These are phyloP conservation scores for Drosophila picticornis DNA, from an alignment of 2,888 invertebrate species.

Conservation along the genomic window DNA sequence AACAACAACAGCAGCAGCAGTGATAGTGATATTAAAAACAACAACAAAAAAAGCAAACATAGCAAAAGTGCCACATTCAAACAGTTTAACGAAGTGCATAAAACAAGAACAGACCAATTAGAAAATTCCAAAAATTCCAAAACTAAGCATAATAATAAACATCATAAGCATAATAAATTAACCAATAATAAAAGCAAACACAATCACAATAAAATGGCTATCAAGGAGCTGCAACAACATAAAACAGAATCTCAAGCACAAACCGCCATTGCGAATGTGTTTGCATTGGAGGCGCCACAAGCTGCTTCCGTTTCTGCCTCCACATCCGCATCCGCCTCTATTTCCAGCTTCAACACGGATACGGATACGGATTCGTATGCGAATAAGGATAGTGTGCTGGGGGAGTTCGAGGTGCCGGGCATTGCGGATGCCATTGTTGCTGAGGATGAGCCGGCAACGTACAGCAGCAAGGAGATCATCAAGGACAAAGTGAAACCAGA, in stretches of 20 bases:
- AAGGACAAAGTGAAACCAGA: slow-evolving; percentile 83
- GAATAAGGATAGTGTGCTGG: slow-evolving; percentile 57
- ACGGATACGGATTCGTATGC: slow-evolving; percentile 6
- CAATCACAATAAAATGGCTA: slow-evolving; percentile 65
- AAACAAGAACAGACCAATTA: slow-evolving; percentile 80
- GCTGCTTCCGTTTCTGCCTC: neutral
- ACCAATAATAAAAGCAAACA: slow-evolving; percentile 48
- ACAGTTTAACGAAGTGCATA: slow-evolving; percentile 77
- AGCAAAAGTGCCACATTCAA: slow-evolving; percentile 71
- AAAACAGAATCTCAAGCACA: slow-evolving; percentile 47
- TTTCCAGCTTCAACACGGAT: neutral
- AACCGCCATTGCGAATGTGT: slow-evolving; percentile 51
- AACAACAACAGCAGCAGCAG: slow-evolving; percentile 53
- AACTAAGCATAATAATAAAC: slow-evolving; percentile 57
- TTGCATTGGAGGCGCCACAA: slow-evolving; percentile 37
- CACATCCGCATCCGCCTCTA: slow-evolving; percentile 8
- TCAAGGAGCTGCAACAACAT: slow-evolving; percentile 50
- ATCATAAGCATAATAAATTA: slow-evolving; percentile 54
- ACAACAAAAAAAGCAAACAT: slow-evolving; percentile 49
- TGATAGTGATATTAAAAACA: slow-evolving; percentile 63
- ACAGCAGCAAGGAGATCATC: slow-evolving; percentile 81
- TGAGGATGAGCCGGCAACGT: slow-evolving; percentile 77
- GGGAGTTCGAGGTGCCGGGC: slow-evolving; percentile 64
- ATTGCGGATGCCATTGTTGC: slow-evolving; percentile 62
- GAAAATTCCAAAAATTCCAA: slow-evolving; percentile 77